Percentiles rank a stretch among this genome's conserved stretches.
Evolutionary conservation across 2,113 vertebrate genomes (phyloP).

Genomic region (Anarrhichthys ocellatus): DNA sequence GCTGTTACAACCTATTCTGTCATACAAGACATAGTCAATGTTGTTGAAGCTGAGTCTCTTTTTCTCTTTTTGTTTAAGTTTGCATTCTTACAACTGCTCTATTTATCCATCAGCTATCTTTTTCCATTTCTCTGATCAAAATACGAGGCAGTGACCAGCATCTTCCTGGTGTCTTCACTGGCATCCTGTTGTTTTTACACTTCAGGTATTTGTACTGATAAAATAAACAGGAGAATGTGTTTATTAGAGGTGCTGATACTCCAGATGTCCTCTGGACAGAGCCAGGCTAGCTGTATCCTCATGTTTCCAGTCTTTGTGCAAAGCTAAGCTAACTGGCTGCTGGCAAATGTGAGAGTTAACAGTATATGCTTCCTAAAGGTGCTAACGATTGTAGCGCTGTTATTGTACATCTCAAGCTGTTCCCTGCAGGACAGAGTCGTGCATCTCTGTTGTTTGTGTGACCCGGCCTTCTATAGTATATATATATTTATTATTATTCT

Average conservation of each 20-base stretch:
- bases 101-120: neutral
- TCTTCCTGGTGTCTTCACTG: neutral
- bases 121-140: neutral
- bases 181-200: neutral
- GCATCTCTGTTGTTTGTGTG: too few species aligned
- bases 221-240: neutral
- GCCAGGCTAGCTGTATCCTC: too few species aligned
- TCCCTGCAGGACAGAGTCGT: neutral
- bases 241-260: neutral
- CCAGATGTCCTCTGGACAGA: neutral
- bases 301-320: neutral
- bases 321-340: neutral
- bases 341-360: neutral
- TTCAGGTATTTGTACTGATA: neutral
- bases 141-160: neutral
- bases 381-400: neutral
- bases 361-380: too few species aligned
- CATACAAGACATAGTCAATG: neutral
- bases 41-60: neutral
- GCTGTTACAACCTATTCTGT: neutral
- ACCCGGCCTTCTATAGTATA: too few species aligned
- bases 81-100: neutral
- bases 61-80: neutral
- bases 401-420: neutral
- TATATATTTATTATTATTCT: neutral